A percentile compares a stretch with the other conserved stretches of the same genome.
These are phyloP conservation scores for Corvus moneduloides DNA, from an alignment of 2,113 vertebrate species.

Conservation along the genomic window DNA sequence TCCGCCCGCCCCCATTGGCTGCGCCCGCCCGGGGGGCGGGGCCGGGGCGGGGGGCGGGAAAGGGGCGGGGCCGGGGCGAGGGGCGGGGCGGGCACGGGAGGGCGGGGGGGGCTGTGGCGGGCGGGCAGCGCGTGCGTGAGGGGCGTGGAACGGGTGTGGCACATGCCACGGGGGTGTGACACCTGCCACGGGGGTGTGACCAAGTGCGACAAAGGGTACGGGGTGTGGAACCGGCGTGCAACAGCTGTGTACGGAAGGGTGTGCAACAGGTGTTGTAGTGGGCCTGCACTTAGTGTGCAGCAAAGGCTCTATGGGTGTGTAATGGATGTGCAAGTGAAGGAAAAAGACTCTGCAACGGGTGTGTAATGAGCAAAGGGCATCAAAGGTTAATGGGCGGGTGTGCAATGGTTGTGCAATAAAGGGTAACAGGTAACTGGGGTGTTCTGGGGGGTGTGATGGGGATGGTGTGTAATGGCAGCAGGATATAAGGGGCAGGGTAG, in stretches of 20 bases:
- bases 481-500: neutral
- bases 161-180: neutral
- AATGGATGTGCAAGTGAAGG: neutral
- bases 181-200: accelerated
- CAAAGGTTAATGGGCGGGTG: neutral
- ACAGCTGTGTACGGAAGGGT: neutral
- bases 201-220: neutral
- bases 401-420: neutral
- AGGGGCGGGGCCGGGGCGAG: neutral
- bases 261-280: neutral
- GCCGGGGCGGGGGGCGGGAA: too few species aligned
- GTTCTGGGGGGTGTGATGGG: neutral
- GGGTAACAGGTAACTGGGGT: neutral
- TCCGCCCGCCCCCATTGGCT: too few species aligned
- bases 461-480: too few species aligned
- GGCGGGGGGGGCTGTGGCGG: neutral
- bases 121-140: accelerated
- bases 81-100: neutral
- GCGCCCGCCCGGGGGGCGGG: too few species aligned
- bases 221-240: neutral
- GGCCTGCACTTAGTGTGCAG: neutral
- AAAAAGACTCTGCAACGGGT: neutral
- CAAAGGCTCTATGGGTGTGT: neutral
- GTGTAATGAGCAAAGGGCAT: neutral
- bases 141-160: neutral